phyloP scores from a whole-genome alignment of 2,888 invertebrate species.

The Tridacna gigas region DNA sequence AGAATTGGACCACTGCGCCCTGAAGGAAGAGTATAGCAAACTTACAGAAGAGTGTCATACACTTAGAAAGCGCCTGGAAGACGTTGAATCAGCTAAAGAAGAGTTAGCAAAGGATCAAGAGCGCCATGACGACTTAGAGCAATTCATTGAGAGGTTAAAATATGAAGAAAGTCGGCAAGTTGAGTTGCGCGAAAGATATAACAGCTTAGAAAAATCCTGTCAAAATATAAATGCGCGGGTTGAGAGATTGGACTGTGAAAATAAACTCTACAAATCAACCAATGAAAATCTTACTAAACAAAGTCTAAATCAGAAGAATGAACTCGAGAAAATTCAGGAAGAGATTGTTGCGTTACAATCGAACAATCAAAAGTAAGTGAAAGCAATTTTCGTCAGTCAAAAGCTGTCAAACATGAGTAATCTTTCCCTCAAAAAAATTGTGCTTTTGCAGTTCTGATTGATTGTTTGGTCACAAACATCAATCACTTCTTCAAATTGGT shows the following conservation, averaged over 20 bases:
- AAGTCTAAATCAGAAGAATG: constrained; percentile 47
- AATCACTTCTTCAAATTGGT: no score
- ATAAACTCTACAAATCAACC: constrained; percentile 33
- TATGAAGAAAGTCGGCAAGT: constrained; percentile 8
- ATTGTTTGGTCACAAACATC: no score
- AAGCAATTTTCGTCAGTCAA: neutral
- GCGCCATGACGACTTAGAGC: constrained; percentile 1
- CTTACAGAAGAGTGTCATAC: constrained; percentile 7
- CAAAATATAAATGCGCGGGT: constrained; percentile 31
- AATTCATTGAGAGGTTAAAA: constrained; percentile 14
- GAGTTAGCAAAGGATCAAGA: constrained; percentile 10
- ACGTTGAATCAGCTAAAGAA: constrained; percentile 18
- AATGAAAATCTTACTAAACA: constrained; percentile 46
- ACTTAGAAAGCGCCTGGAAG: constrained; percentile 20
- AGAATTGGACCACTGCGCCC: constrained; percentile 19
- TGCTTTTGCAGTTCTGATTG: no score
- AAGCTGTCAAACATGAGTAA: no score
- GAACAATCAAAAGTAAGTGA: constrained; percentile 49
- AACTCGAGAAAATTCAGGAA: constrained; percentile 48
- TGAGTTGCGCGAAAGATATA: constrained; percentile 15
- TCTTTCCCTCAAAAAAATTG: no score
- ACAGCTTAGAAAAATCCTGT: constrained; percentile 19
- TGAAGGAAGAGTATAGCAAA: constrained; percentile 1
- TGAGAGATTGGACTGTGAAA: constrained; percentile 46
- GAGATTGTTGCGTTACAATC: constrained; percentile 45